Conservation (phyloP, 2,888 invertebrate species). For the Thera britannica region DNA sequence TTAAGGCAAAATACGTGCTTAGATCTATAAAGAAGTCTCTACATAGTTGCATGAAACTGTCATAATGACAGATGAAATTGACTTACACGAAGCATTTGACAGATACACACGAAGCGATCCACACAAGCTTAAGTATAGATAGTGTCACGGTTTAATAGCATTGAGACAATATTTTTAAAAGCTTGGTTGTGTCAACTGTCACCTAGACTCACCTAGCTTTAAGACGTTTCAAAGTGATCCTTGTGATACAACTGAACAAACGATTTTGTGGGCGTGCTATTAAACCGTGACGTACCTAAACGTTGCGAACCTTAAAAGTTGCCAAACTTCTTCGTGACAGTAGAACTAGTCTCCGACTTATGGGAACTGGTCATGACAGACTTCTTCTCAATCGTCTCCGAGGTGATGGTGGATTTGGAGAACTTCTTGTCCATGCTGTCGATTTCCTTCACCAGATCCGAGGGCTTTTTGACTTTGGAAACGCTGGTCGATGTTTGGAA, state of each 20-base stretch:
- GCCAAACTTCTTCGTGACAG: slow-evolving; percentile 83
- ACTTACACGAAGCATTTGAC: slow-evolving; percentile 26
- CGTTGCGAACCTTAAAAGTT: slow-evolving; percentile 67
- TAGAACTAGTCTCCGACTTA: slow-evolving; percentile 84
- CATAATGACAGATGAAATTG: slow-evolving; percentile 32
- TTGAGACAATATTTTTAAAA: too few relatives aligned
- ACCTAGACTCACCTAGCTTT: too few relatives aligned
- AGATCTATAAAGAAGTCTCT: slow-evolving; percentile 17
- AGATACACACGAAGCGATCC: slow-evolving; percentile 35
- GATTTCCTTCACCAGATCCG: slow-evolving; percentile 75
- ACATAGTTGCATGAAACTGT: slow-evolving; percentile 26
- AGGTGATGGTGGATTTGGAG: slow-evolving; percentile 88
- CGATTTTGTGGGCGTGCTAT: too few relatives aligned
- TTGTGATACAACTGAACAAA: too few relatives aligned
- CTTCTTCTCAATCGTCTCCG: slow-evolving; percentile 88
- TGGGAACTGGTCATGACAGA: slow-evolving; percentile 87
- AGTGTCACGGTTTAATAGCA: background rate
- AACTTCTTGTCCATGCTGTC: slow-evolving; percentile 87
- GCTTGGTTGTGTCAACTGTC: too few relatives aligned
- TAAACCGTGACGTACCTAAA: background rate
- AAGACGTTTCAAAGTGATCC: too few relatives aligned
- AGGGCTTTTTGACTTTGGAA: slow-evolving; percentile 66
- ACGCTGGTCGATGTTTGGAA: slow-evolving; percentile 62
- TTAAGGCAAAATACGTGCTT: slow-evolving; percentile 31
- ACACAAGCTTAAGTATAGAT: slow-evolving; percentile 24